These are phyloP conservation scores for Aporrectodea caliginosa DNA, from an alignment of 1,140 invertebrate species.

Conservation along the genomic window DNA sequence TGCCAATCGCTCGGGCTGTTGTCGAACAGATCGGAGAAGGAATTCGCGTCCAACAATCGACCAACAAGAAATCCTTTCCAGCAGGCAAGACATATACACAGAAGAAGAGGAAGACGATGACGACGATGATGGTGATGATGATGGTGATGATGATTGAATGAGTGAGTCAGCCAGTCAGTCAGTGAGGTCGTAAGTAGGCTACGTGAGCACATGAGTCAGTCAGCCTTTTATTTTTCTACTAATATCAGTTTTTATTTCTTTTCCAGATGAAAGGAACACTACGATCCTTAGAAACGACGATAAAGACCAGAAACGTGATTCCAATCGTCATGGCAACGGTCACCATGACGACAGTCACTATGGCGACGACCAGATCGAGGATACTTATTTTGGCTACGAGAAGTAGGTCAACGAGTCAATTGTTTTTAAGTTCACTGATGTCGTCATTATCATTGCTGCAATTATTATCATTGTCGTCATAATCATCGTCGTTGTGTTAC, in stretches of 20 bases:
- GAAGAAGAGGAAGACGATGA: neutral
- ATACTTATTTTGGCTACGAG: neutral
- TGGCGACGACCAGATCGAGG: neutral
- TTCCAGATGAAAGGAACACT: too few relatives aligned
- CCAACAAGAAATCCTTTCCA: neutral
- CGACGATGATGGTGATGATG: neutral
- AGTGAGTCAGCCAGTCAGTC: too few relatives aligned
- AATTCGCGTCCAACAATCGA: neutral
- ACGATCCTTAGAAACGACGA: too few relatives aligned
- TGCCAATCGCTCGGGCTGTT: conserved; percentile 54
- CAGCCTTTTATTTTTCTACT: too few relatives aligned
- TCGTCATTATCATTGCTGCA: neutral
- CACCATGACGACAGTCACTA: neutral
- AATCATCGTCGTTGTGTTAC: too few relatives aligned
- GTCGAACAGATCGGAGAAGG: conserved; percentile 33
- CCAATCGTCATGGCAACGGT: too few relatives aligned
- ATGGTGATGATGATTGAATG: neutral
- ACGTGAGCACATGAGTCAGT: too few relatives aligned
- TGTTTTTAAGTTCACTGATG: neutral
- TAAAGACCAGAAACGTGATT: too few relatives aligned
- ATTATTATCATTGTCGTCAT: neutral
- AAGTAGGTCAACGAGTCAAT: neutral
- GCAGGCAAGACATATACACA: neutral
- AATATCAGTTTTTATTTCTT: too few relatives aligned
- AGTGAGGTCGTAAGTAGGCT: too few relatives aligned